Evolutionary conservation across 1,140 invertebrate species (phyloP).

Genomic region (Drosophila grimshawi): DNA sequence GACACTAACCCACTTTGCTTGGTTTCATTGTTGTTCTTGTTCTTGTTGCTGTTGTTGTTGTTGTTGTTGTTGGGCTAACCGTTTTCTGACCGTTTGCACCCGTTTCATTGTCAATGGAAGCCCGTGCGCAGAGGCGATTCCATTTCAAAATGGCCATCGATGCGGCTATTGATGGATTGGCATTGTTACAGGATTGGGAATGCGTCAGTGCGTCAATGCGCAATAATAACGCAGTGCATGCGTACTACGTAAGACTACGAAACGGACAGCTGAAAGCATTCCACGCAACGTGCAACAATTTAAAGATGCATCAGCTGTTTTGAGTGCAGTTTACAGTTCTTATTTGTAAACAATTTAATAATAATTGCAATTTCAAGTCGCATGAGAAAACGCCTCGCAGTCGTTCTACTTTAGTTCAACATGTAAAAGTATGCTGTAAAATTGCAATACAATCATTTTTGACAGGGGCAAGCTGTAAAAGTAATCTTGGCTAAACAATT

Average conservation of each 20-base stretch:
- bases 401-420: too few species aligned
- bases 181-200: conserved; percentile 42
- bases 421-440: too few species aligned
- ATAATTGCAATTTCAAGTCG: too few species aligned
- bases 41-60: conserved; percentile 18
- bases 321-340: too few species aligned
- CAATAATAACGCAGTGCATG: background rate
- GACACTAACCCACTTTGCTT: conserved; percentile 49
- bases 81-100: conserved; percentile 23
- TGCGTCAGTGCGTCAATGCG: conserved; percentile 9
- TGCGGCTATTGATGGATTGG: conserved; percentile 34
- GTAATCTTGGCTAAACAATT: too few species aligned
- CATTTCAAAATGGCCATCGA: conserved; percentile 31
- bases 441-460: too few species aligned
- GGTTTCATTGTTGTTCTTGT: conserved; percentile 19
- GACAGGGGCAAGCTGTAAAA: too few species aligned
- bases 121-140: background rate
- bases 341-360: too few species aligned
- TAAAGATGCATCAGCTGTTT: too few species aligned
- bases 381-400: too few species aligned
- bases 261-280: background rate
- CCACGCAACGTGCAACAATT: background rate
- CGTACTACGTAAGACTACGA: background rate
- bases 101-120: conserved; percentile 45
- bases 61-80: background rate